These are phyloP conservation scores for Lasioglossum malachurum DNA, from an alignment of 2,888 invertebrate species.

Conservation along the genomic window DNA sequence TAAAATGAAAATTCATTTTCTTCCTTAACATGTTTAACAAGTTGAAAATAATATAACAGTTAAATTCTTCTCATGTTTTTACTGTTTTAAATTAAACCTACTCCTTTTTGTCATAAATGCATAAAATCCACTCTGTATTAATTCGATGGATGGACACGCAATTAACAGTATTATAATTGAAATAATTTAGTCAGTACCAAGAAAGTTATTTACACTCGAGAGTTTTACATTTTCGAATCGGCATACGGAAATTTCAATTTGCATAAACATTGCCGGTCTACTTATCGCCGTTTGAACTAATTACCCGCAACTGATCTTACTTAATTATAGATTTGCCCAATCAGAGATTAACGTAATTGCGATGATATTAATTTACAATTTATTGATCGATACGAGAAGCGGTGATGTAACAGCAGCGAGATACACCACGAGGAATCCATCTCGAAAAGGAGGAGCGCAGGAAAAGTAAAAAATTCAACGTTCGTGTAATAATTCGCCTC, in stretches of 20 bases:
- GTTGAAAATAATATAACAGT: too few relatives aligned
- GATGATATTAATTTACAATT: constrained; percentile 37
- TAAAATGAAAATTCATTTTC: too few relatives aligned
- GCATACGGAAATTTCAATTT: not conserved
- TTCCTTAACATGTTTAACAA: too few relatives aligned
- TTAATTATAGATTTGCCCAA: constrained; percentile 22
- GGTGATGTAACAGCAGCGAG: constrained; percentile 37
- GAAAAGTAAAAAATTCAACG: not conserved
- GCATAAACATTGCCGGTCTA: not conserved
- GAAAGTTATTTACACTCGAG: not conserved
- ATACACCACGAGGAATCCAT: constrained; percentile 22
- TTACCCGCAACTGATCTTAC: constrained; percentile 8
- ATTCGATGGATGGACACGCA: not conserved
- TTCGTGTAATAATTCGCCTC: not conserved
- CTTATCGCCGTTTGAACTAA: constrained; percentile 18
- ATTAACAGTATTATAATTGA: not conserved
- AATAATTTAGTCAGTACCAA: not conserved
- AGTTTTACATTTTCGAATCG: not conserved
- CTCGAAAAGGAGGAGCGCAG: not conserved
- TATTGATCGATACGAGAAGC: constrained; percentile 23
- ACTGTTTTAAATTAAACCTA: too few relatives aligned
- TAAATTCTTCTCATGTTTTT: too few relatives aligned
- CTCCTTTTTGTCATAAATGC: too few relatives aligned
- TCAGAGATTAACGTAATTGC: constrained; percentile 22
- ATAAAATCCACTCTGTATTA: not conserved